phyloP scores from a whole-genome alignment of 2,797 vertebrate genomes.

The Decapterus maruadsi region DNA sequence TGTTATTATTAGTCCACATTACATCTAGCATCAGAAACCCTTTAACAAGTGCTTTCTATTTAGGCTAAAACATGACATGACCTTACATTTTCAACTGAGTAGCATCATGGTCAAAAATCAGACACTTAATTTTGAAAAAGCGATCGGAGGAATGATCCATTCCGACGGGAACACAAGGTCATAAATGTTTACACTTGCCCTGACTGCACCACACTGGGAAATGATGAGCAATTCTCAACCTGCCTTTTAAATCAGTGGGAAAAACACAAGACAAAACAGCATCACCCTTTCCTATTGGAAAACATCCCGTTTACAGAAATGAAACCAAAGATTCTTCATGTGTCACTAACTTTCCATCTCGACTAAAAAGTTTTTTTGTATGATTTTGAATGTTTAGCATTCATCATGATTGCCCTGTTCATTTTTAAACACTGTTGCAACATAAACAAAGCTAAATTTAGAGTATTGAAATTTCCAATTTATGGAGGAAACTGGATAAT shows the following conservation, averaged over 20 bases:
- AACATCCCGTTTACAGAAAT: not conserved
- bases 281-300: not conserved
- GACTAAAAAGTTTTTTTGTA: not conserved
- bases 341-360: not conserved
- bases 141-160: constrained; percentile 3
- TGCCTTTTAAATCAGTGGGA: constrained; percentile 23
- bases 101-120: not conserved
- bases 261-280: constrained; percentile 15
- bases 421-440: not conserved
- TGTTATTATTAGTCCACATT: not conserved
- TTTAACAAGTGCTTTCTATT: not conserved
- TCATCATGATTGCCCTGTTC: constrained; percentile 10
- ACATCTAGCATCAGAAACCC: not conserved
- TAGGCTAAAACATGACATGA: not conserved
- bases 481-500: constrained; percentile 22
- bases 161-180: constrained; percentile 30
- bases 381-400: not conserved
- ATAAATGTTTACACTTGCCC: constrained; percentile 8
- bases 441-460: constrained; percentile 30
- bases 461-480: not conserved
- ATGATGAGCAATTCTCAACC: constrained; percentile 25
- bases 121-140: not conserved
- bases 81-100: constrained; percentile 9
- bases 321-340: constrained; percentile 11
- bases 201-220: not conserved